Conservation (phyloP, 1,140 invertebrate genomes). For the Danaus plexippus region DNA sequence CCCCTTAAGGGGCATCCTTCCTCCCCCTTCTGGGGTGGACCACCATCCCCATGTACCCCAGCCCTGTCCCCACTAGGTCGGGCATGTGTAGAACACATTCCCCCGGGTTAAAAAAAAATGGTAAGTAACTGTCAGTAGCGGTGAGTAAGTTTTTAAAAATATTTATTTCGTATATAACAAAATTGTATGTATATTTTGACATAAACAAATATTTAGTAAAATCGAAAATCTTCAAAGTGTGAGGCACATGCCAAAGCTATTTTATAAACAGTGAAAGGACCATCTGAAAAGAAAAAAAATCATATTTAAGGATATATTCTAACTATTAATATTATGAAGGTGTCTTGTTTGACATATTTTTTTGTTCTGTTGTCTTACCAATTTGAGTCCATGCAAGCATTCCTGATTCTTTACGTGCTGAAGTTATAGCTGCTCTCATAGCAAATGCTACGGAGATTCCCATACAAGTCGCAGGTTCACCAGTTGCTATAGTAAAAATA, state of each 20-base stretch:
- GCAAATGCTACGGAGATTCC: constrained; percentile 77
- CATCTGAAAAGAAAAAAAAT: constrained; percentile 29
- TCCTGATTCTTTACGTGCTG: constrained; percentile 66
- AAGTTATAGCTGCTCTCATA: constrained; percentile 77
- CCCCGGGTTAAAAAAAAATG: no score
- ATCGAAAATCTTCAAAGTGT: constrained; percentile 29
- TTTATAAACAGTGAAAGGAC: constrained; percentile 30
- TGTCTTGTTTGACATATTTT: background rate
- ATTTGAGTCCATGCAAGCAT: constrained; percentile 40
- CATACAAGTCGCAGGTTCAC: constrained; percentile 84
- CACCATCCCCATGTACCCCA: no score
- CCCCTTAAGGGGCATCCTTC: no score
- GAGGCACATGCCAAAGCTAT: constrained; percentile 22
- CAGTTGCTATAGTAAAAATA: constrained; percentile 73
- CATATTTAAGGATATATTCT: background rate
- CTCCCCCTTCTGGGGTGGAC: no score
- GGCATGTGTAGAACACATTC: no score
- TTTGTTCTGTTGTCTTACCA: constrained; percentile 12
- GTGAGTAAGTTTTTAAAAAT: no score
- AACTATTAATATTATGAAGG: no score
- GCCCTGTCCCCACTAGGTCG: no score
- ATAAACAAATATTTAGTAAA: constrained; percentile 16
- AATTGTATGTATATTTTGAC: constrained; percentile 1
- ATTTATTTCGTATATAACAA: no score
- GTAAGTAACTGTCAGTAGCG: no score